Evolutionary conservation across 2,113 vertebrate genomes (phyloP).

Genomic region (Scomber japonicus): DNA sequence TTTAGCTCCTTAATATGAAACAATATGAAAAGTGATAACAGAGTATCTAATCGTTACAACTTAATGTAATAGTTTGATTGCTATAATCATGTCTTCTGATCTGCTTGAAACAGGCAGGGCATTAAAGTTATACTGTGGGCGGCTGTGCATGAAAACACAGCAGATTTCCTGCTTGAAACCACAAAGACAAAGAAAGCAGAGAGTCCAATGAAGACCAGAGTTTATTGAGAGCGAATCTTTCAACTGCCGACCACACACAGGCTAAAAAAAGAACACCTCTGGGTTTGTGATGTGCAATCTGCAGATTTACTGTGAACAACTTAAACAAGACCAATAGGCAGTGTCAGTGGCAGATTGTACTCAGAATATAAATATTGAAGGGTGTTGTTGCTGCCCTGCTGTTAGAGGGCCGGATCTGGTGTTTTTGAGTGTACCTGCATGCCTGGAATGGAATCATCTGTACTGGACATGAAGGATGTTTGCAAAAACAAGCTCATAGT

Average conservation of each 20-base stretch:
- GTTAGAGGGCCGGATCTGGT: background rate
- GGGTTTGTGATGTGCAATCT: background rate
- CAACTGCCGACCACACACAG: constrained; percentile 2
- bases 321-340: background rate
- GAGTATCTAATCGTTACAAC: too few species aligned
- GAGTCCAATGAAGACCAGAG: background rate
- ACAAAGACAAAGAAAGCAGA: constrained; percentile 3
- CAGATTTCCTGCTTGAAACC: constrained; percentile 52
- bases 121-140: background rate
- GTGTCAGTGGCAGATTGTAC: too few species aligned
- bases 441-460: rapidly evolving
- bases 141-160: constrained; percentile 29
- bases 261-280: constrained; percentile 23
- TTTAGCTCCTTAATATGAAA: too few species aligned
- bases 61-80: too few species aligned
- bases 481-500: background rate
- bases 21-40: too few species aligned
- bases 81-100: background rate
- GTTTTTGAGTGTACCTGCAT: background rate
- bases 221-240: background rate
- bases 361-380: too few species aligned
- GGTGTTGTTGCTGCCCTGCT: background rate
- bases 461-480: background rate
- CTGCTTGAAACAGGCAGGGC: background rate
- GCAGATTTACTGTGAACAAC: constrained; percentile 1